These are phyloP conservation scores for Harpalus rufipes DNA, from an alignment of 2,888 invertebrate genomes.

Conservation along the genomic window DNA sequence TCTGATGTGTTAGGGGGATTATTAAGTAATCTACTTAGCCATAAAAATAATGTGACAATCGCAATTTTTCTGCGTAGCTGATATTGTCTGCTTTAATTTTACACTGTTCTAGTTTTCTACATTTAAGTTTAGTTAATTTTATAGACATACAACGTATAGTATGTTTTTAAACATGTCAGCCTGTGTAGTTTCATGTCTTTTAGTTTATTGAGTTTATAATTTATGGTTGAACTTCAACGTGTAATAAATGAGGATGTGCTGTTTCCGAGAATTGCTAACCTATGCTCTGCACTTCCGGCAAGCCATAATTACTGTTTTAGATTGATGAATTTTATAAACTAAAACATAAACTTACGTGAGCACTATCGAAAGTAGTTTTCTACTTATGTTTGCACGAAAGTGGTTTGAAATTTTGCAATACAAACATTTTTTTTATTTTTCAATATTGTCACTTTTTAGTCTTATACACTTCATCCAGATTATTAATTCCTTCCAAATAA, in stretches of 20 bases:
- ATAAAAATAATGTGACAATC: too few relatives aligned
- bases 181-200: not conserved
- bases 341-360: not conserved
- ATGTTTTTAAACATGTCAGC: constrained; percentile 2
- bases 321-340: not conserved
- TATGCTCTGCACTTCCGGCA: constrained; percentile 23
- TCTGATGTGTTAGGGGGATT: not conserved
- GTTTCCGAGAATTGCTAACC: constrained; percentile 20
- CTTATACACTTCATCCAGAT: too few relatives aligned
- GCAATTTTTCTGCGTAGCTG: too few relatives aligned
- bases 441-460: too few relatives aligned
- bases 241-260: constrained; percentile 2
- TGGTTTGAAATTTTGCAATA: too few relatives aligned
- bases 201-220: not conserved
- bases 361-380: not conserved
- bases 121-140: not conserved
- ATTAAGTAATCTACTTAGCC: too few relatives aligned
- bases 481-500: too few relatives aligned
- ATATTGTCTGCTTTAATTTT: not conserved
- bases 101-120: not conserved
- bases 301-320: not conserved
- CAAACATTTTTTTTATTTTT: too few relatives aligned
- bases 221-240: not conserved
- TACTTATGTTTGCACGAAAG: not conserved
- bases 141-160: not conserved